Base-by-base conservation (phyloP, 1,140 invertebrate species). In the Bombyx mandarina region DNA sequence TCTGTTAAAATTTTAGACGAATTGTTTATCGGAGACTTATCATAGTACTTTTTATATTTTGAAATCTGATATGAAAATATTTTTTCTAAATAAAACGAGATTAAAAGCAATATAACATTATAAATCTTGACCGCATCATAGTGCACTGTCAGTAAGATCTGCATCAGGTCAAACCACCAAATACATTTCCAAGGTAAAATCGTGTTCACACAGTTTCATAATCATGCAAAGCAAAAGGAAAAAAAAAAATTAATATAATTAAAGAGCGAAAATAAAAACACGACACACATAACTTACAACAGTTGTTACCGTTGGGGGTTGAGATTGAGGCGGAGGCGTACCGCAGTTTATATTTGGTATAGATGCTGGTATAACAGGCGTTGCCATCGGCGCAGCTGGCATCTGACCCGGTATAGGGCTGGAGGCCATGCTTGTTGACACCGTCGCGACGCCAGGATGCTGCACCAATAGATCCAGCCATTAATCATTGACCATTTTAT, bases 361-460 rank as follows among this genome's bases (percentile, higher is more conserved):
- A 3, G 72, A 58, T 0, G 76, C 62, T 3, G 65, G 66, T 6
- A 66, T 68, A 7, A 76, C 70, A 1, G 79, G 77, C 1, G 79
- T 65, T 1, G 74, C 65, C 8, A 75, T 65, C 7, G 75, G 70
- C 8, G 68, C 68, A 0, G 64, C 43, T 1, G 75, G 67, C 70
- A 82, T 75, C 53, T 75, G 79, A 1, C 65, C 66, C n/a, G 65
- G 68, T 48, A 79, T 68, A 43, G 67, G 70, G 0, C 66, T 67
- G 12, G 73, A 71, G 10, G 70, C 73, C 35, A 82, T 61, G 43
- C 77, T 82, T 8, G 81, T 84, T 4, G 81, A 82, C 49, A 80
- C 76, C 7, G 81, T 81, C 18, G 75, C 64, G 43, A 82, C 81
- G 22, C 81, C 79, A 0, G 79, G 71, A 35, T 81, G 77, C 79